Evolutionary conservation across 2,113 vertebrate genomes (phyloP), one percentile per base, ranked within the genome.

Genomic region (Oryzias melastigma): DNA sequence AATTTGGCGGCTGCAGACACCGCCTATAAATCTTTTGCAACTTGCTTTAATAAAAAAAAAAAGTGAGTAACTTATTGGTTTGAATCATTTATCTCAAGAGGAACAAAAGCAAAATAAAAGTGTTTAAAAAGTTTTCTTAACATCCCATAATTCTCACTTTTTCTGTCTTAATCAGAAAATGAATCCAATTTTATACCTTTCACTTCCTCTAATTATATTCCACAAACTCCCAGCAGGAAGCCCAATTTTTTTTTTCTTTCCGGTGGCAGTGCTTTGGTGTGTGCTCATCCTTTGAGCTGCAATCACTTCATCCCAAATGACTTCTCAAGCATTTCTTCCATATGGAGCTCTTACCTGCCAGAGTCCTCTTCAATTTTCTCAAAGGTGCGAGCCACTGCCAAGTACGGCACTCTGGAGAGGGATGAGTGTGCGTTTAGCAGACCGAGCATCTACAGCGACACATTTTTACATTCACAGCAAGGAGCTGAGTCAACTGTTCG

Each of bases 321-420:
- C 17, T n/a, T 42, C 71, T 65, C 14, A 51, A 40, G 57, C 50
- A 16, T 47, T 52, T 42, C n/a, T 17, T 55, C 68, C 68, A 71
- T 52, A 66, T 56, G 68, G 53, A 61, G 65, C 55, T 54, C 85
- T 78, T 87, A 97, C 94, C 95, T 91, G 76, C 95, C 93, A 48
- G 93, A 94, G 53, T 94, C 94, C 44, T 95, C 92, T 72, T 97
- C 95, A 2, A 97, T 95, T 82, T 90, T 94, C 85, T 97, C 94
- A 75, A 97, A 96, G 0, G 95, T 94, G 19, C 94, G 93, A 52
- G 95, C 94, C 65, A 96, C 93, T 1, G 94, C 95, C 73, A 96
- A 79, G 69, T 95, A 97, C 15, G 95, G 95, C 29, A 96, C 94
- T 80, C 95, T 97, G 77, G 45, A 53, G 79, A 50, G 70, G 4